Conservation (phyloP, 2,797 vertebrate species). For the Pitangus sulphuratus region DNA sequence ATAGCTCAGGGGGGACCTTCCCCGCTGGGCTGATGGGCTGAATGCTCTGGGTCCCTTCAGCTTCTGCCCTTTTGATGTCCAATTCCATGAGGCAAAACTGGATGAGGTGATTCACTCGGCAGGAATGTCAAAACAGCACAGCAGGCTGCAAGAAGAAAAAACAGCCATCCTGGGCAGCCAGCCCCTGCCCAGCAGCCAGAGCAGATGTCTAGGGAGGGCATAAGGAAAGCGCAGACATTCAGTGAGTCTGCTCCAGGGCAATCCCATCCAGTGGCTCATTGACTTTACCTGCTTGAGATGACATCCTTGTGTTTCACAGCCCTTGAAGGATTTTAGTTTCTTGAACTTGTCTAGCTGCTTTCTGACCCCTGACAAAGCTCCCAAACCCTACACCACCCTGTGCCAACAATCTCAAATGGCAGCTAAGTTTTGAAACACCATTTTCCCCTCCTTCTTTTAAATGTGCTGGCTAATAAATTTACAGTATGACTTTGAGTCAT, state of each 20-base stretch:
- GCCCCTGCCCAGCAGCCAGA: not conserved
- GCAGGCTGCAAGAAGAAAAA: not conserved
- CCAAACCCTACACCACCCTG: not conserved
- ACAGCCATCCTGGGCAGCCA: not conserved
- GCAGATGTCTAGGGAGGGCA: not conserved
- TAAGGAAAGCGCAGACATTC: not conserved
- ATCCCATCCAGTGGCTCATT: not conserved
- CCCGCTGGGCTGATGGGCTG: rapidly evolving
- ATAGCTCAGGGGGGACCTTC: not conserved
- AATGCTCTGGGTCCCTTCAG: not conserved
- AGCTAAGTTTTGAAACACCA: not conserved
- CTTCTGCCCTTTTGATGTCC: not conserved
- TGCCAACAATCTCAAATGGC: not conserved
- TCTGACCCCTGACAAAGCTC: not conserved
- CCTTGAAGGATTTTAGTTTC: not conserved
- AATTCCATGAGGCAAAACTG: not conserved
- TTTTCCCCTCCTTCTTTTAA: not conserved
- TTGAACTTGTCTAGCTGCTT: not conserved
- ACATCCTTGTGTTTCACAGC: not conserved
- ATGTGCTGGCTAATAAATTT: not conserved
- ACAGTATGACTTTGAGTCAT: not conserved
- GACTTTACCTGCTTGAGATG: not conserved
- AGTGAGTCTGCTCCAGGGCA: not conserved
- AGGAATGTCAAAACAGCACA: not conserved
- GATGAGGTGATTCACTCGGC: rapidly evolving